Percentiles rank a stretch among this genome's conserved stretches.
Evolutionary conservation across 2,797 vertebrate genomes (phyloP).

Genomic region (Lateolabrax maculatus): DNA sequence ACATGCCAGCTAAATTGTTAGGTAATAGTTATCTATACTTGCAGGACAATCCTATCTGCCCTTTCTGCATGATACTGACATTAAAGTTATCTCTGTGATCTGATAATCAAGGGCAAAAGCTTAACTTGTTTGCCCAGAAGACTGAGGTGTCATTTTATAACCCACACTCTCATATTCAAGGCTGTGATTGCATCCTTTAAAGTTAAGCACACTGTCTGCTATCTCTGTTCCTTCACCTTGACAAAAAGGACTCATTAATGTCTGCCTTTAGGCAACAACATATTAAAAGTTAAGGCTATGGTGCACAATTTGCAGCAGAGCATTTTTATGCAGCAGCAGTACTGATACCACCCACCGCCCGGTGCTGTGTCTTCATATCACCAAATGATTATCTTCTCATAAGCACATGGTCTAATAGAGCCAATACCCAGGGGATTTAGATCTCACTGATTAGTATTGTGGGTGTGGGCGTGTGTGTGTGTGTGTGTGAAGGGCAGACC

Average conservation of each 20-base stretch:
- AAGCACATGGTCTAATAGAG: conserved; percentile 66
- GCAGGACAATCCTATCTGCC: neutral
- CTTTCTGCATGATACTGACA: conserved; percentile 31
- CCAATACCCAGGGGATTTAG: conserved; percentile 64
- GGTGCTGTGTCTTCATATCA: conserved; percentile 63
- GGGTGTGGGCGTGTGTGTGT: conserved; percentile 27
- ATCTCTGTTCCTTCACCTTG: conserved; percentile 70
- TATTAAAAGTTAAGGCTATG: conserved; percentile 66
- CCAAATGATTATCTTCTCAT: conserved; percentile 75
- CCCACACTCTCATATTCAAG: conserved; percentile 40
- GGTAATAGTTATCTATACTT: neutral
- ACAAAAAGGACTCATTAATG: conserved; percentile 70
- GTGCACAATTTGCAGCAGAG: conserved; percentile 38
- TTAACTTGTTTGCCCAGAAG: conserved; percentile 41
- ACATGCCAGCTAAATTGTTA: neutral
- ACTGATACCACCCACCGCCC: conserved; percentile 56
- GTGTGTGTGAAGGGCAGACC: conserved; percentile 53
- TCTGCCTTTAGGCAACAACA: conserved; percentile 66
- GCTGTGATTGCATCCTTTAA: conserved; percentile 60
- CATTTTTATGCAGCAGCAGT: conserved; percentile 59
- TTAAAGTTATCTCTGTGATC: conserved; percentile 26
- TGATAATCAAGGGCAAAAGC: conserved; percentile 37
- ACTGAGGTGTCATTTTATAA: conserved; percentile 39
- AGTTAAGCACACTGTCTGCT: conserved; percentile 56
- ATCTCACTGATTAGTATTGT: conserved; percentile 64